Evolutionary conservation across 2,797 vertebrate species (phyloP).

Genomic region (Echiichthys vipera): DNA sequence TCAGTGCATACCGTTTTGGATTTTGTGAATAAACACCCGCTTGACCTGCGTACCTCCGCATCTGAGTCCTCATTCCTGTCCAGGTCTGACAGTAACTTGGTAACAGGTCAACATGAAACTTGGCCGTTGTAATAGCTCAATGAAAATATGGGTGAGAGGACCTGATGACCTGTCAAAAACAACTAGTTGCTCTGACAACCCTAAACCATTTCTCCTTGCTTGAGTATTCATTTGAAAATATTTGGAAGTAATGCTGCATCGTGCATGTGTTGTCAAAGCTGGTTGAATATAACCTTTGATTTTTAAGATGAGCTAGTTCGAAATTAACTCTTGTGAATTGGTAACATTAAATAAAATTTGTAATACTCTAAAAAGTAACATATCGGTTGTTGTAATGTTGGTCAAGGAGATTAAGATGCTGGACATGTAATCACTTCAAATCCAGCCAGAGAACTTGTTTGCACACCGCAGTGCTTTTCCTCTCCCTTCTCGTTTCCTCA

Average conservation of each 20-base stretch:
- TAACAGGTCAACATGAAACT: too few species aligned
- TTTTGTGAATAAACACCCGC: too few species aligned
- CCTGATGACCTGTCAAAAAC: not conserved
- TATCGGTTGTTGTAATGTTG: not conserved
- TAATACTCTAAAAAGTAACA: not conserved
- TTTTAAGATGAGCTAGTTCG: not conserved
- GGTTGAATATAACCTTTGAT: not conserved
- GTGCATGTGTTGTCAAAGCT: not conserved
- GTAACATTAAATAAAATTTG: not conserved
- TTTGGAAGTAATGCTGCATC: not conserved
- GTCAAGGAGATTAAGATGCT: not conserved
- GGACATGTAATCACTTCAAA: not conserved
- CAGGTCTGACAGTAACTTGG: too few species aligned
- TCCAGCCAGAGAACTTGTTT: not conserved
- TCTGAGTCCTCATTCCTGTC: too few species aligned
- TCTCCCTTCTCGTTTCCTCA: not conserved
- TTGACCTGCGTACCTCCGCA: too few species aligned
- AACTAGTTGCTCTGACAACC: not conserved
- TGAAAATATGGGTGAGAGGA: too few species aligned
- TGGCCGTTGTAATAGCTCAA: too few species aligned
- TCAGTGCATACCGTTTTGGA: too few species aligned
- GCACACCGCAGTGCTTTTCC: not conserved
- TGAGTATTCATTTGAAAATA: not conserved
- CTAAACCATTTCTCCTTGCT: not conserved
- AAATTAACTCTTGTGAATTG: not conserved